Conservation (phyloP, 2,888 invertebrate genomes). For the Aphidoletes aphidimyza region DNA sequence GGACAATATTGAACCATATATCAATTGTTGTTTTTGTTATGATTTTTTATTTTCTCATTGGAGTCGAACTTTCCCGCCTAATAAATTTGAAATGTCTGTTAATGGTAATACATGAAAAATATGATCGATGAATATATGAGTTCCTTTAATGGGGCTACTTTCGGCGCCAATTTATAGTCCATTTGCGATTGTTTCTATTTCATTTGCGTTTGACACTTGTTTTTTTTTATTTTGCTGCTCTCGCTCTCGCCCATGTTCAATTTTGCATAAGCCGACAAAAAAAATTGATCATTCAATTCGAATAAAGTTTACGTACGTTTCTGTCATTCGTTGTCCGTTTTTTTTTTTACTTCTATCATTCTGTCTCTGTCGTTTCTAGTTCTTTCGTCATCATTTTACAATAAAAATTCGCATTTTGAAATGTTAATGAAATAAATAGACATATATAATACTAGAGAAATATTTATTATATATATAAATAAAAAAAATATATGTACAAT, state of each 20-base stretch:
- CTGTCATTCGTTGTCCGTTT: no score
- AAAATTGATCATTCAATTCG: not conserved
- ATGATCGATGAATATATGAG: no score
- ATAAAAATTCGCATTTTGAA: not conserved
- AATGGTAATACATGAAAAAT: no score
- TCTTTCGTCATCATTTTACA: no score
- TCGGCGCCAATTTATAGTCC: not conserved
- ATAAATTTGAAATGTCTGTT: no score
- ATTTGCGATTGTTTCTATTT: not conserved
- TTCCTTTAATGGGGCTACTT: not conserved
- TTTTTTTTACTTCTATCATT: no score
- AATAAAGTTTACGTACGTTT: not conserved
- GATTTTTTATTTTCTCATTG: no score
- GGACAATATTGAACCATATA: no score
- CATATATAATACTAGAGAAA: not conserved
- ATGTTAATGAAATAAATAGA: slow-evolving; percentile 29
- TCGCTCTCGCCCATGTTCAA: not conserved
- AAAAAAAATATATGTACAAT: slow-evolving; percentile 7
- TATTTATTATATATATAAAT: no score
- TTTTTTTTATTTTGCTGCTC: not conserved
- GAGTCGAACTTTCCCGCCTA: no score
- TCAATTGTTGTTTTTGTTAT: no score
- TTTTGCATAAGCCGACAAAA: not conserved
- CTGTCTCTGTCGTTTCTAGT: no score
- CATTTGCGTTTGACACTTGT: not conserved